These are phyloP conservation scores for Cassiopea xamachana DNA, from an alignment of 30 jellyfish, hydroid and myxozoan genomes.

Conservation along the genomic window DNA sequence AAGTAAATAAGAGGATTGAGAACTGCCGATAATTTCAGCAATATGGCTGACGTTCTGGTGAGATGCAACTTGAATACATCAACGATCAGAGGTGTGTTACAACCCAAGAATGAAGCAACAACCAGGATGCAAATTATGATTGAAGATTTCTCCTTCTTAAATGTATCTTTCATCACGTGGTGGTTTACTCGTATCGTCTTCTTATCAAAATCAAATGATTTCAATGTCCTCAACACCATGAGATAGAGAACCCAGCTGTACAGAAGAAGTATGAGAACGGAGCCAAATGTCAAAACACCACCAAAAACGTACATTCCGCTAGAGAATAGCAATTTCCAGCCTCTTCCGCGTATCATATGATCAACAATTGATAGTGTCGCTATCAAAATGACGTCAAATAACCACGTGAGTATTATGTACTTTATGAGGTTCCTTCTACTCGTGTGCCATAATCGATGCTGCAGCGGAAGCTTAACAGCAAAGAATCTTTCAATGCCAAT, in stretches of 20 bases:
- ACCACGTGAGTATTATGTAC: conserved; percentile 9
- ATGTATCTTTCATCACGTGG: conserved; percentile 15
- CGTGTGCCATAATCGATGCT: conserved; percentile 45
- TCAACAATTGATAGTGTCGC: not conserved
- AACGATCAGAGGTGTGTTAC: conserved; percentile 18
- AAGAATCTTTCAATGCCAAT: conserved; percentile 39
- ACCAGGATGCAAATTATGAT: conserved; percentile 28
- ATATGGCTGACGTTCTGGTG: not conserved
- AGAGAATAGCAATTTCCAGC: not conserved
- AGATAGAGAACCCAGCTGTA: conserved; percentile 21
- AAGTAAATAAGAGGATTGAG: conserved; percentile 53
- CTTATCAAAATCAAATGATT: conserved; percentile 8
- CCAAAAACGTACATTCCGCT: not conserved
- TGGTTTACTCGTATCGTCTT: not conserved
- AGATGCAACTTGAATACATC: not conserved
- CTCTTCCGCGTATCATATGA: no score
- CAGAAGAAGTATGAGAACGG: conserved; percentile 1
- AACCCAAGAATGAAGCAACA: conserved; percentile 28
- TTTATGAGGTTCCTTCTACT: not conserved
- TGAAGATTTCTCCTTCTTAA: conserved; percentile 50
- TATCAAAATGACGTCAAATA: not conserved
- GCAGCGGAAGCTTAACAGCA: conserved; percentile 37
- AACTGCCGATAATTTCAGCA: conserved; percentile 23
- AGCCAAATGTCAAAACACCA: conserved; percentile 4
- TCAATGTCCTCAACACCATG: conserved; percentile 6